phyloP scores from a whole-genome alignment of 35 echinoderm and acorn worm species.

The Amphiura filiformis region DNA sequence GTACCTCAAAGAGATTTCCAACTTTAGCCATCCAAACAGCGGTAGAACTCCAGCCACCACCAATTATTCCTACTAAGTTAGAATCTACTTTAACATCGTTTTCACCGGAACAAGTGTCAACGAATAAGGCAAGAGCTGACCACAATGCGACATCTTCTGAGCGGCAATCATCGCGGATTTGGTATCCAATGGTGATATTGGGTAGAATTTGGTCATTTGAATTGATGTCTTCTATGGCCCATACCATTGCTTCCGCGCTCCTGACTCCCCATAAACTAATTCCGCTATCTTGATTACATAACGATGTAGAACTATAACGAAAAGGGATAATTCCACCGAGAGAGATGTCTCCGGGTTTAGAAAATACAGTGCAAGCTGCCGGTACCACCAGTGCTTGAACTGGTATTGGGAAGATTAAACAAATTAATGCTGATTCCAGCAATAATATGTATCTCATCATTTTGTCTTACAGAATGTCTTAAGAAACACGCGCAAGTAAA shows the following conservation, averaged over 20 bases:
- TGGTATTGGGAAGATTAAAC: too few relatives aligned
- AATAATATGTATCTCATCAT: too few relatives aligned
- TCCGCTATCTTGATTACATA: not conserved
- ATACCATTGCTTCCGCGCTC: constrained; percentile 24
- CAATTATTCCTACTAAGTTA: constrained; percentile 12
- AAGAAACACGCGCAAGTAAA: too few relatives aligned
- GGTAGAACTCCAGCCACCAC: not conserved
- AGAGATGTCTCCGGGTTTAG: not conserved
- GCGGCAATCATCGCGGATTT: constrained; percentile 35
- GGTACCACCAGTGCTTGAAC: too few relatives aligned
- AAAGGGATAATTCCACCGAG: not conserved
- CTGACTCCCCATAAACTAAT: not conserved
- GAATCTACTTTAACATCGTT: not conserved
- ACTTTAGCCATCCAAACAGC: constrained; percentile 11
- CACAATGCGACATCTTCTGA: constrained; percentile 38
- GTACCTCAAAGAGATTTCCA: constrained; percentile 2
- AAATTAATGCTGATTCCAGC: too few relatives aligned
- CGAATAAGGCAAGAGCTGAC: not conserved
- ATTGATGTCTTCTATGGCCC: constrained; percentile 38
- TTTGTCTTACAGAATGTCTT: too few relatives aligned
- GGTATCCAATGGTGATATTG: constrained; percentile 41
- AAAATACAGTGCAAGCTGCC: not conserved
- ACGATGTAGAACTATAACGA: not conserved
- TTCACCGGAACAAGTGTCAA: constrained; percentile 1
- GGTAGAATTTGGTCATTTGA: constrained; percentile 19